phyloP scores from a whole-genome alignment of 1,140 invertebrate genomes.

The Macrocentrus cingulum region DNA sequence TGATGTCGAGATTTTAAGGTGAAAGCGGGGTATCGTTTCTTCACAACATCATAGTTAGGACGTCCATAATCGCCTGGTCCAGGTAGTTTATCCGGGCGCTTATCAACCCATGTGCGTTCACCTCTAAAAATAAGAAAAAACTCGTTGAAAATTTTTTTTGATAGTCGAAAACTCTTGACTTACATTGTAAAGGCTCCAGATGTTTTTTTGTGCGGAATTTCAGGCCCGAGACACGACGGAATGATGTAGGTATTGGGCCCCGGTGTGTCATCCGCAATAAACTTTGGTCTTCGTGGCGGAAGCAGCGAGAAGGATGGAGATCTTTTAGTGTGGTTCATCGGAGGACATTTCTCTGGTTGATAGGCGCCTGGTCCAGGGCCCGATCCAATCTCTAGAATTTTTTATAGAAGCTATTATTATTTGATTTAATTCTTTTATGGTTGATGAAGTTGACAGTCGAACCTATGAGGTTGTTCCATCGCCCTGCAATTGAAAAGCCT shows the following conservation, averaged over 20 bases:
- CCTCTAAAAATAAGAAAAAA: constrained; percentile 25
- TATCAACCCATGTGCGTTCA: constrained; percentile 20
- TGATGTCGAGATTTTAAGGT: constrained; percentile 36
- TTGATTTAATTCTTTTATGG: no score
- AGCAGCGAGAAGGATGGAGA: constrained; percentile 43
- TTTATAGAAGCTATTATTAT: no score
- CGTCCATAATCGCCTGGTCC: constrained; percentile 47
- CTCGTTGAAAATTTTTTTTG: neutral
- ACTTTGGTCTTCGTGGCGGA: constrained; percentile 25
- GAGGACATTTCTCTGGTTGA: constrained; percentile 42
- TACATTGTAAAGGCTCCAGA: constrained; percentile 50
- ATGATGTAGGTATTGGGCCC: constrained; percentile 47
- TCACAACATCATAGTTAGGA: constrained; percentile 35
- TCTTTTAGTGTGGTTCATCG: constrained; percentile 42
- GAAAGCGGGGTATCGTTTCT: constrained; percentile 43
- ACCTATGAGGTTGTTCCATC: constrained; percentile 34
- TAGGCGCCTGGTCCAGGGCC: constrained; percentile 53
- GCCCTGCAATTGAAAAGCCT: constrained; percentile 41
- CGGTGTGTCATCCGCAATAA: constrained; percentile 32
- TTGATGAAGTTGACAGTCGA: no score
- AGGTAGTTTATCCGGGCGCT: constrained; percentile 33
- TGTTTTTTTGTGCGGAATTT: constrained; percentile 48
- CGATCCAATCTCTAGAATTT: constrained; percentile 1
- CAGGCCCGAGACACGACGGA: constrained; percentile 49
- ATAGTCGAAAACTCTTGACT: constrained; percentile 7